A percentile compares a stretch with the other conserved stretches of the same genome.
Conservation (phyloP, 2,797 vertebrate species). For the Odontamblyopus rebecca region DNA sequence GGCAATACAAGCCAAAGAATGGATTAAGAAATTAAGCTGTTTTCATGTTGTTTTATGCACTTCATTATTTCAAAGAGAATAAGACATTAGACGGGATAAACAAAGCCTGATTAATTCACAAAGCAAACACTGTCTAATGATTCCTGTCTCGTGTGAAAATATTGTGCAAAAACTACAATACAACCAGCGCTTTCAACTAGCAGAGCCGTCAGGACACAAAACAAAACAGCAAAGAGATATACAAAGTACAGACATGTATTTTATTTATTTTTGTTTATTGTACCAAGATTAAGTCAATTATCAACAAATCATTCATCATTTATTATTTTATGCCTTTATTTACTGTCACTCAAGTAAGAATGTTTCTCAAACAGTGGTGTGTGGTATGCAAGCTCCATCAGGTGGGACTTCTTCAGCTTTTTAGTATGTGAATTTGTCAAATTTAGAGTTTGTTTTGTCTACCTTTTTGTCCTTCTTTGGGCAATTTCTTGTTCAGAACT, state of each 20-base stretch:
- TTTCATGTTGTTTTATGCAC: constrained; percentile 70
- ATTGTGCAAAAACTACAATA: constrained; percentile 64
- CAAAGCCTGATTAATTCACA: constrained; percentile 78
- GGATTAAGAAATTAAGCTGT: constrained; percentile 76
- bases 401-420: no score
- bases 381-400: no score
- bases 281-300: not conserved
- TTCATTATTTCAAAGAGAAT: constrained; percentile 85
- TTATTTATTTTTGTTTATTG: not conserved
- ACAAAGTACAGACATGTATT: not conserved
- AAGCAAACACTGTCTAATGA: constrained; percentile 73
- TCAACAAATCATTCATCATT: not conserved
- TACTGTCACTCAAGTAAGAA: no score
- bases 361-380: no score
- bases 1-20: constrained; percentile 65
- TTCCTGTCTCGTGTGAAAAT: constrained; percentile 67
- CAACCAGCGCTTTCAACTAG: constrained; percentile 60
- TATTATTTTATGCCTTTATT: no score
- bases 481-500: no score
- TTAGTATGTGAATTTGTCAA: no score
- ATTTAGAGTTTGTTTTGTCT: no score
- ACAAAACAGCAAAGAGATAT: not conserved
- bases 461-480: no score
- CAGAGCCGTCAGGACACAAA: constrained; percentile 2
- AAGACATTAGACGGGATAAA: constrained; percentile 79